phyloP scores from a whole-genome alignment of 2,113 vertebrate genomes.

The Burhinus oedicnemus region DNA sequence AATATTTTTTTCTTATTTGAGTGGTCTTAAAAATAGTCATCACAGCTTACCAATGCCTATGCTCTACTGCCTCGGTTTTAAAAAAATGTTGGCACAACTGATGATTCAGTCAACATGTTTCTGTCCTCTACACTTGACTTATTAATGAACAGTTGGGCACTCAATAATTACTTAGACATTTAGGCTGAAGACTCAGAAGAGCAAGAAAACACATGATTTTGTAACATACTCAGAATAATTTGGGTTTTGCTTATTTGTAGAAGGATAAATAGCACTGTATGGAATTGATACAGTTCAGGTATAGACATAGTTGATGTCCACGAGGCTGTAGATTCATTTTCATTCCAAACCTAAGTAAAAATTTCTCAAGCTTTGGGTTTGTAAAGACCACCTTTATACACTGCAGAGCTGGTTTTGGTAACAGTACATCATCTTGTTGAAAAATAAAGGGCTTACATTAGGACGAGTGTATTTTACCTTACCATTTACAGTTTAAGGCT shows the following conservation, averaged over 20 bases:
- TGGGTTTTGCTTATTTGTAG: background rate
- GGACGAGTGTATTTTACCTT: background rate
- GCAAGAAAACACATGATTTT: background rate
- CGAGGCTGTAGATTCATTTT: background rate
- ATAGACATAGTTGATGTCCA: background rate
- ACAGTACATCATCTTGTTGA: background rate
- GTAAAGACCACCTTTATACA: background rate
- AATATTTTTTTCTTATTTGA: constrained; percentile 15
- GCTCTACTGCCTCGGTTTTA: background rate
- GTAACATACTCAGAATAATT: background rate
- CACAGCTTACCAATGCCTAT: background rate
- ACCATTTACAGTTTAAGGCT: background rate
- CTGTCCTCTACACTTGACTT: constrained; percentile 6
- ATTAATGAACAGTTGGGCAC: background rate
- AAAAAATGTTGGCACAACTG: background rate
- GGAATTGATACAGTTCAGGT: background rate
- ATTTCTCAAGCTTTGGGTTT: background rate
- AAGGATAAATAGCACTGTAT: background rate
- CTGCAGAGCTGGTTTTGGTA: background rate
- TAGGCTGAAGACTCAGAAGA: background rate
- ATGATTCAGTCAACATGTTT: constrained; percentile 17
- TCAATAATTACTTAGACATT: background rate
- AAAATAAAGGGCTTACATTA: background rate
- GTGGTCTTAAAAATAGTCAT: constrained; percentile 53
- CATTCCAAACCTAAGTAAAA: background rate